These are phyloP conservation scores for Plotosus lineatus DNA, from an alignment of 2,113 vertebrate species.

Conservation along the genomic window DNA sequence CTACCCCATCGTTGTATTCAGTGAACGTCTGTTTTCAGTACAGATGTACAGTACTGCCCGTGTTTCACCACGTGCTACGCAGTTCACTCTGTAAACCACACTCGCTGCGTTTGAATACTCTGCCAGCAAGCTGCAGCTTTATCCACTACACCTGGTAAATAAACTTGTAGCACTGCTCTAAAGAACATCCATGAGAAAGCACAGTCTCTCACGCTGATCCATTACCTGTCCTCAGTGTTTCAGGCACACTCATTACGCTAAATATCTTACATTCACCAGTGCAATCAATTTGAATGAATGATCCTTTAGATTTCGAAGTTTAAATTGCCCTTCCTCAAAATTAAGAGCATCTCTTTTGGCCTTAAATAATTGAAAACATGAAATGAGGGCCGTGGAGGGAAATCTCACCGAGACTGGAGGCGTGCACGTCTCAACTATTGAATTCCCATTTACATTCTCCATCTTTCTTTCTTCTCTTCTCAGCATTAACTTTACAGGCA, in stretches of 20 bases:
- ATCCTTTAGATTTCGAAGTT: constrained; percentile 52
- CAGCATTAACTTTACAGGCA: constrained; percentile 45
- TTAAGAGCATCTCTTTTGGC: constrained; percentile 53
- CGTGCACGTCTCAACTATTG: constrained; percentile 48
- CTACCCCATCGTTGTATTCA: constrained; percentile 2
- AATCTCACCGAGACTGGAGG: constrained; percentile 34
- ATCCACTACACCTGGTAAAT: constrained; percentile 13
- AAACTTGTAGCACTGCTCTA: constrained; percentile 30
- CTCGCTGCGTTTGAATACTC: constrained; percentile 10
- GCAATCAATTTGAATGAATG: constrained; percentile 54
- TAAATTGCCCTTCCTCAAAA: constrained; percentile 54
- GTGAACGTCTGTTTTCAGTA: background rate
- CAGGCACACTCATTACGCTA: constrained; percentile 44
- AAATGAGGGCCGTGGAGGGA: constrained; percentile 48
- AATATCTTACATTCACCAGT: constrained; percentile 49
- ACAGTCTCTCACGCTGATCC: constrained; percentile 37
- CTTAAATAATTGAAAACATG: constrained; percentile 61
- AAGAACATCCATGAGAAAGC: constrained; percentile 28
- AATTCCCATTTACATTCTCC: constrained; percentile 47
- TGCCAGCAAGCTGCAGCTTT: background rate
- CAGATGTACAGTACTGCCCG: background rate
- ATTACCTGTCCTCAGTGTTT: constrained; percentile 48
- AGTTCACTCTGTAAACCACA: background rate
- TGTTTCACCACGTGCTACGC: background rate
- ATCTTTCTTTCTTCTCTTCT: constrained; percentile 24